Evolutionary conservation across 2,888 invertebrate species (phyloP), one percentile per base, ranked within the genome.

Genomic region (Neelides folsomi): DNA sequence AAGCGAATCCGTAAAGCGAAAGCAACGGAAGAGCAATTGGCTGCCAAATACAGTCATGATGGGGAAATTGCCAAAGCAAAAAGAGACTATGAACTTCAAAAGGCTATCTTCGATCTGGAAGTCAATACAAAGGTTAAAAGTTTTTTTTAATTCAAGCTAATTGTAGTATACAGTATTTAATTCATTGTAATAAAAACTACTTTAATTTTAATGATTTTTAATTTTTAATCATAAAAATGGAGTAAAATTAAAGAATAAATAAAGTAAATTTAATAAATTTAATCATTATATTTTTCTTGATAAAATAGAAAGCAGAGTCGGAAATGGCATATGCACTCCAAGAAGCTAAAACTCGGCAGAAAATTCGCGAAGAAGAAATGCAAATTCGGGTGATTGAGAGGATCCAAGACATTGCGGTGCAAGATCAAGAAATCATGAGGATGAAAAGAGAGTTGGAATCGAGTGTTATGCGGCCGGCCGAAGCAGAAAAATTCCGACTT

Each of bases 31-130:
- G 89, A 93, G 70, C 78, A 93, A 46, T 90, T 94, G 92, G 92
- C 93, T 54, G 66, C 52, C 48, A 70, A 70, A 56, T 90, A 90
- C 70, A 73, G 87, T 13, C 97, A 97, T 73, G 94, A 97, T 69
- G 92, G 93, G 1, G 94, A 95, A 71, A 94, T 97, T 55, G 93
- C 95, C 1, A 93, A 95, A 71, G 90, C 95, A 0, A 87, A 92
- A 69, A 76, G 95, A 58, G 94, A 97, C 72, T 97, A 93, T 70
- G 93, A 95, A 72, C 73, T 95, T 57, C 94, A 97, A 70, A 94
- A 97, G 71, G 94, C 95, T 7, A 86, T 87, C 2, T 97, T 94
- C 69, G 95, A 97, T 69, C 85, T 88, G 61, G 95, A 95, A 77
- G 93, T 97, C 40, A 89, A 93, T 71, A 92, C 93, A 8, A 86